phyloP scores from a whole-genome alignment of 2,113 vertebrate genomes.

The Corythaixoides concolor region DNA sequence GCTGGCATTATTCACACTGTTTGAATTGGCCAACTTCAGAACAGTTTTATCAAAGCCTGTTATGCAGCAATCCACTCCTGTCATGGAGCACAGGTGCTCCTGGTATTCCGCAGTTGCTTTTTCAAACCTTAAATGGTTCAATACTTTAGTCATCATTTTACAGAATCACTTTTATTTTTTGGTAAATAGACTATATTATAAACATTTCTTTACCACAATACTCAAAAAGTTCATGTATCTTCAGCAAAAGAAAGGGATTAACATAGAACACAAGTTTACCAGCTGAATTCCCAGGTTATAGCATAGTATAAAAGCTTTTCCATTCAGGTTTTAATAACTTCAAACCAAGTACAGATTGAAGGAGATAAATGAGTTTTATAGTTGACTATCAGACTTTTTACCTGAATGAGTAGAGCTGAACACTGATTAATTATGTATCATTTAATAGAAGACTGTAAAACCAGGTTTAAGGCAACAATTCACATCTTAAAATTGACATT shows the following conservation, averaged over 20 bases:
- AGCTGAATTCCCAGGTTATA: neutral
- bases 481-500: neutral
- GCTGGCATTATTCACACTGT: slow-evolving; percentile 81
- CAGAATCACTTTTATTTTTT: neutral
- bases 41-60: slow-evolving; percentile 84
- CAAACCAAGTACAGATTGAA: neutral
- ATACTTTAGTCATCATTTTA: slow-evolving; percentile 8
- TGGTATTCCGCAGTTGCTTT: slow-evolving; percentile 94
- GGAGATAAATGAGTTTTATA: neutral
- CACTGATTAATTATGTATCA: neutral
- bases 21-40: slow-evolving; percentile 82
- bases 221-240: neutral
- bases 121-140: slow-evolving; percentile 85
- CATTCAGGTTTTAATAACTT: neutral
- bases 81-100: slow-evolving; percentile 92
- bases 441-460: neutral
- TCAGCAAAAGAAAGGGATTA: neutral
- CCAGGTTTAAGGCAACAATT: neutral
- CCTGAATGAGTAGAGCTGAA: neutral
- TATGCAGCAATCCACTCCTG: slow-evolving; percentile 91
- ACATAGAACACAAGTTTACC: neutral
- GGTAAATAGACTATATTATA: neutral
- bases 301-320: neutral
- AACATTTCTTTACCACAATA: neutral
- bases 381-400: neutral